Percentiles rank a stretch among this genome's conserved stretches.
Evolutionary conservation across 92 coral and sea anemone genomes (phyloP).

Genomic region (Heliopora coerulea): DNA sequence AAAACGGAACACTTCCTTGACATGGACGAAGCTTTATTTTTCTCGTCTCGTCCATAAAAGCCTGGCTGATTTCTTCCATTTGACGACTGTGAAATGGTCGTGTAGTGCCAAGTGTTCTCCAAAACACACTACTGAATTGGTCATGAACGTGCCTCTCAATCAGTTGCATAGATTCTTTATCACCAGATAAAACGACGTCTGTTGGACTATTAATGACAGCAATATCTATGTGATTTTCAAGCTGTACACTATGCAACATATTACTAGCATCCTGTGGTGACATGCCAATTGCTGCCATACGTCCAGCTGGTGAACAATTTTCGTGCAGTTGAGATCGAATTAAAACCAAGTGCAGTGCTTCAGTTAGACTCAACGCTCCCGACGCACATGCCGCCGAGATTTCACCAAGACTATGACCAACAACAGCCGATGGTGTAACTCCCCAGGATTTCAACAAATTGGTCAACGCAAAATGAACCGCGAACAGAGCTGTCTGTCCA

Average conservation of each 20-base stretch:
- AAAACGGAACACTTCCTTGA: slow-evolving; percentile 38
- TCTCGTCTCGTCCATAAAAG: slow-evolving; percentile 22
- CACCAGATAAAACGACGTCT: no score
- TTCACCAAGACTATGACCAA: no score
- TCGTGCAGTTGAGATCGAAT: slow-evolving; percentile 61
- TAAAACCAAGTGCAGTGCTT: slow-evolving; percentile 51
- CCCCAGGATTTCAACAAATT: no score
- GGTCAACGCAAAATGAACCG: no score
- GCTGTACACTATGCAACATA: no score
- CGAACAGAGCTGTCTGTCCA: no score
- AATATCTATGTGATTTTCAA: no score
- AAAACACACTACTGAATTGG: background rate
- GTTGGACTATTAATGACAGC: no score
- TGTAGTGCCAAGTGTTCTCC: slow-evolving; percentile 57
- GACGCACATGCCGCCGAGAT: background rate
- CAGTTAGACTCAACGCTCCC: slow-evolving; percentile 51
- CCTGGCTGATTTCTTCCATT: slow-evolving; percentile 48
- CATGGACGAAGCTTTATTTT: slow-evolving; percentile 30
- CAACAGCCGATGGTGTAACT: no score
- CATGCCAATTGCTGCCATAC: no score
- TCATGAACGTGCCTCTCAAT: slow-evolving; percentile 37
- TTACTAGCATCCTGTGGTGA: no score
- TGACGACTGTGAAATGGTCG: slow-evolving; percentile 65
- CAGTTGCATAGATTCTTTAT: slow-evolving; percentile 36
- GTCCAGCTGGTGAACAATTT: background rate